phyloP scores from a whole-genome alignment of 2,797 vertebrate species.

The Falco novaeseelandiae region DNA sequence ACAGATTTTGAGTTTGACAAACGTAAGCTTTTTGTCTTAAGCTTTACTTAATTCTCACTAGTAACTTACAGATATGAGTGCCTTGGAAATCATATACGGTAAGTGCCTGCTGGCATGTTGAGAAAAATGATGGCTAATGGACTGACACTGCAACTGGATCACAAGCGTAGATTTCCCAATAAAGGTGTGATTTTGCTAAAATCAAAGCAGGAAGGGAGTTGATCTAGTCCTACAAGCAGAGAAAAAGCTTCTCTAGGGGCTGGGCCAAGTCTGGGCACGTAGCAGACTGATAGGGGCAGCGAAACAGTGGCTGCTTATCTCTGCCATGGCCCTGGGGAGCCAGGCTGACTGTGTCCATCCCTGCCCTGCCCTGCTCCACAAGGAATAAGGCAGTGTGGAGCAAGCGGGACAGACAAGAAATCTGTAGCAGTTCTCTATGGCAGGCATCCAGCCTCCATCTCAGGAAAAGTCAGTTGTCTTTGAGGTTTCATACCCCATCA shows the following conservation, averaged over 20 bases:
- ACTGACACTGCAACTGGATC: background rate
- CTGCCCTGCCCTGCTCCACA: accelerated
- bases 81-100: background rate
- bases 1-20: background rate
- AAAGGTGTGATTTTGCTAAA: background rate
- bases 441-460: background rate
- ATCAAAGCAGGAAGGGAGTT: background rate
- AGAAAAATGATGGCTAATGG: background rate
- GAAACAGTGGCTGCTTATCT: background rate
- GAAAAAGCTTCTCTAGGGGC: background rate
- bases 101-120: background rate
- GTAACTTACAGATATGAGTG: background rate
- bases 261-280: background rate
- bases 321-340: background rate
- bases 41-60: background rate
- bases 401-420: background rate
- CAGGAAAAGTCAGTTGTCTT: constrained; percentile 25
- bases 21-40: background rate
- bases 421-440: constrained; percentile 24
- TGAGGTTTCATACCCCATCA: constrained; percentile 9
- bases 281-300: background rate
- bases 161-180: background rate
- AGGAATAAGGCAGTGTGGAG: background rate
- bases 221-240: background rate
- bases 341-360: background rate